Conservation (phyloP, 2,797 vertebrate genomes). For the Tolypeutes matacus region DNA sequence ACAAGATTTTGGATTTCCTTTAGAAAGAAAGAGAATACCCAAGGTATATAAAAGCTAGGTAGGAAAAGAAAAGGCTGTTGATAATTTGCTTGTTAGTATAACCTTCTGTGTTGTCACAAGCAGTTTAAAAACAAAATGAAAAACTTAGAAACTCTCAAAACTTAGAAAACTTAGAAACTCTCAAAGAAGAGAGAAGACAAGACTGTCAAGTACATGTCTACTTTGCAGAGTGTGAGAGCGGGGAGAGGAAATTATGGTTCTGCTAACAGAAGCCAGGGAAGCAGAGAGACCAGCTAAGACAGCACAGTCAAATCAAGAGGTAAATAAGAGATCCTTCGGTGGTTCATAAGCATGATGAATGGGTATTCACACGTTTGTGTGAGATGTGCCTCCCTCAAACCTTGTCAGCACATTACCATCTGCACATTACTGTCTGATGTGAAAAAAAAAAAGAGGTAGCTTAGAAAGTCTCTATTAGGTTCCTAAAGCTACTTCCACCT, state of each 20-base stretch:
- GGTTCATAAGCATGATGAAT: too few species aligned
- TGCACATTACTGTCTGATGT: too few species aligned
- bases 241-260: not conserved
- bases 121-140: slow-evolving; percentile 52
- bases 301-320: not conserved
- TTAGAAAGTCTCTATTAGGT: not conserved
- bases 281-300: not conserved
- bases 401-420: too few species aligned
- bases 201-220: not conserved
- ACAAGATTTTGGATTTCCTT: not conserved
- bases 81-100: not conserved
- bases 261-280: not conserved
- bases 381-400: too few species aligned
- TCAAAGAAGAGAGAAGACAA: not conserved
- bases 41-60: not conserved
- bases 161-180: slow-evolving; percentile 48
- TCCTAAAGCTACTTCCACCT: not conserved
- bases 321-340: not conserved
- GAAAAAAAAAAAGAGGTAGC: not conserved
- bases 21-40: slow-evolving; percentile 30
- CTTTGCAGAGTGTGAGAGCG: not conserved
- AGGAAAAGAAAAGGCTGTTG: not conserved
- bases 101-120: not conserved
- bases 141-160: slow-evolving; percentile 43
- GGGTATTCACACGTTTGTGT: too few species aligned